Evolutionary conservation across 2,113 vertebrate genomes (phyloP).

Genomic region (Sinocyclocheilus maitianheensis): DNA sequence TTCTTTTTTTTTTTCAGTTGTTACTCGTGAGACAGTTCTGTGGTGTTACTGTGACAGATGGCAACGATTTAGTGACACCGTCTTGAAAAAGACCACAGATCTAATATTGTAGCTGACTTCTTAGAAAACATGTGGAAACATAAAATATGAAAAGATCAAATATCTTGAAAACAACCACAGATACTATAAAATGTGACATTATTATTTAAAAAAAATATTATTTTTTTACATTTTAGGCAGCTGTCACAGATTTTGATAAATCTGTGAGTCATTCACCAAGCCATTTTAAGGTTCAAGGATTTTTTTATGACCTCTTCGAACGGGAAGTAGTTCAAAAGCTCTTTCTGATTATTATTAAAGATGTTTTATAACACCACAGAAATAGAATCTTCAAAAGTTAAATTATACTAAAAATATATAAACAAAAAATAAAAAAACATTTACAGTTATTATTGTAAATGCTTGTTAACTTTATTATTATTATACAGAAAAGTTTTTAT

Average conservation of each 20-base stretch:
- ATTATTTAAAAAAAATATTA: not conserved
- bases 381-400: not conserved
- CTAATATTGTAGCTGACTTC: slow-evolving; percentile 15
- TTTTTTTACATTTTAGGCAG: not conserved
- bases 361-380: not conserved
- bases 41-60: not conserved
- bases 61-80: not conserved
- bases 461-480: not conserved
- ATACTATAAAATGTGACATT: not conserved
- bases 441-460: not conserved
- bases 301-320: not conserved
- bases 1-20: not conserved
- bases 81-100: slow-evolving; percentile 16
- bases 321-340: not conserved
- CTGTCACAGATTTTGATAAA: not conserved
- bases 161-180: not conserved
- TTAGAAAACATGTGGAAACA: not conserved
- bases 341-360: not conserved
- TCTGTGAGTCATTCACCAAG: not conserved
- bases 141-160: not conserved
- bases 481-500: not conserved
- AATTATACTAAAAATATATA: not conserved
- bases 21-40: not conserved
- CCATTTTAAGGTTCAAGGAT: not conserved
- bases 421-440: not conserved